These are phyloP conservation scores for Drosophila mayaguana DNA, from an alignment of 2,888 invertebrate species.

Conservation along the genomic window DNA sequence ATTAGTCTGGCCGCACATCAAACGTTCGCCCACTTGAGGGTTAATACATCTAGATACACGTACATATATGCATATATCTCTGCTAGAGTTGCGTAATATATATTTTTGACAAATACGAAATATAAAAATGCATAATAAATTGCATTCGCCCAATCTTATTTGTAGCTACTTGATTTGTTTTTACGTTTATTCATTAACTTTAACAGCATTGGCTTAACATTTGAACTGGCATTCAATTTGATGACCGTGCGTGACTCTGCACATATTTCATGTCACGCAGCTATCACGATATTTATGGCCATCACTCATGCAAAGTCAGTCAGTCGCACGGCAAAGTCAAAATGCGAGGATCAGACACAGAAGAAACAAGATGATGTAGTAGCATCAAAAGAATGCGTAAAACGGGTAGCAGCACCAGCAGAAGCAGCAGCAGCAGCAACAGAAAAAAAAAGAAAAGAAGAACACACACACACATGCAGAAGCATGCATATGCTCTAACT, in stretches of 20 bases:
- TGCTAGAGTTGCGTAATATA: constrained; percentile 15
- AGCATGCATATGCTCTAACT: constrained; percentile 14
- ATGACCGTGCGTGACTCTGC: constrained; percentile 39
- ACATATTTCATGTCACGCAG: constrained; percentile 55
- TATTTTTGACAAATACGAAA: not conserved
- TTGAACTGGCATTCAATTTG: constrained; percentile 12
- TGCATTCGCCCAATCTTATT: not conserved
- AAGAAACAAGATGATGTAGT: constrained; percentile 55
- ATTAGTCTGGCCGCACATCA: constrained; percentile 61
- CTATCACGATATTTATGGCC: constrained; percentile 59
- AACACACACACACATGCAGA: constrained; percentile 8
- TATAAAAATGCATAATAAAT: not conserved
- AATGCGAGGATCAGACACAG: constrained; percentile 79
- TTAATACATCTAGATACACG: constrained; percentile 17
- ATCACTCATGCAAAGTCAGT: constrained; percentile 58
- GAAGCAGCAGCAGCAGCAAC: not conserved
- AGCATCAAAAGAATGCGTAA: constrained; percentile 76
- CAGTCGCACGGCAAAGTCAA: constrained; percentile 59
- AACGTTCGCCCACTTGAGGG: constrained; percentile 50
- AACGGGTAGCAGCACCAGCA: constrained; percentile 65
- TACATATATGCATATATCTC: not conserved
- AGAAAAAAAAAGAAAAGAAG: constrained; percentile 9
- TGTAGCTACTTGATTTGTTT: not conserved
- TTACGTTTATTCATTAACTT: constrained; percentile 5
- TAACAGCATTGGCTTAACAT: constrained; percentile 22